A percentile compares a stretch with the other conserved stretches of the same genome.
Evolutionary conservation across 2,888 invertebrate genomes (phyloP).

Genomic region (Ochlodes sylvanus): DNA sequence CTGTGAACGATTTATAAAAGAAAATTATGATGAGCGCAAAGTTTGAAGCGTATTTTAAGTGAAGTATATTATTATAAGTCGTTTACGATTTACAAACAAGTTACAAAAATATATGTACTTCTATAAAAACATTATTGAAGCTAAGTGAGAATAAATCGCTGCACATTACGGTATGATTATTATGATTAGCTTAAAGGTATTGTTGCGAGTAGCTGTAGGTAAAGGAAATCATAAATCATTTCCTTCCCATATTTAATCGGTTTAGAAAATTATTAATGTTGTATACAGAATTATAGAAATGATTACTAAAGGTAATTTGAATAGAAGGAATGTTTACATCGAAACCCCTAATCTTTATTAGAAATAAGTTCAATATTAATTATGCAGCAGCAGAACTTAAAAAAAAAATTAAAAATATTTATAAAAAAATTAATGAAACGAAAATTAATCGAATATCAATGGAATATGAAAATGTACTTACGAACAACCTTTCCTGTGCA

Average conservation of each 20-base stretch:
- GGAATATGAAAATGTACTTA: constrained; percentile 55
- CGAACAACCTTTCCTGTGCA: constrained; percentile 70
- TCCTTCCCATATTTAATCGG: neutral
- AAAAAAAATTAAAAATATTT: no score
- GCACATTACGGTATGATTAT: neutral
- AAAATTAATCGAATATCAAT: no score
- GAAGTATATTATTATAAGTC: no score
- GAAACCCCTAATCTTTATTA: no score
- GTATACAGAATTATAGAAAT: neutral
- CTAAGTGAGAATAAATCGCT: constrained; percentile 3
- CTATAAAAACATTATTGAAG: neutral
- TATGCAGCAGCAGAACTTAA: no score
- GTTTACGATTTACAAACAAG: neutral
- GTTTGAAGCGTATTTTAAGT: no score
- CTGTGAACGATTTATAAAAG: no score
- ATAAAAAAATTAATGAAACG: no score
- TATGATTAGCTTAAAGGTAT: constrained; percentile 14
- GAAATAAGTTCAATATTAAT: no score
- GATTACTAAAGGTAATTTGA: neutral
- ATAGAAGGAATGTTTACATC: no score
- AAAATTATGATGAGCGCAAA: no score
- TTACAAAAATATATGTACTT: neutral
- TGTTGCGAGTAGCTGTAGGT: neutral
- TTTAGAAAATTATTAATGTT: neutral
- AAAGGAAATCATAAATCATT: constrained; percentile 4